A percentile compares a stretch with the other conserved stretches of the same genome.
These are phyloP conservation scores for Caenorhabditis sp. DNA, from an alignment of 2,888 invertebrate genomes.

Conservation along the genomic window DNA sequence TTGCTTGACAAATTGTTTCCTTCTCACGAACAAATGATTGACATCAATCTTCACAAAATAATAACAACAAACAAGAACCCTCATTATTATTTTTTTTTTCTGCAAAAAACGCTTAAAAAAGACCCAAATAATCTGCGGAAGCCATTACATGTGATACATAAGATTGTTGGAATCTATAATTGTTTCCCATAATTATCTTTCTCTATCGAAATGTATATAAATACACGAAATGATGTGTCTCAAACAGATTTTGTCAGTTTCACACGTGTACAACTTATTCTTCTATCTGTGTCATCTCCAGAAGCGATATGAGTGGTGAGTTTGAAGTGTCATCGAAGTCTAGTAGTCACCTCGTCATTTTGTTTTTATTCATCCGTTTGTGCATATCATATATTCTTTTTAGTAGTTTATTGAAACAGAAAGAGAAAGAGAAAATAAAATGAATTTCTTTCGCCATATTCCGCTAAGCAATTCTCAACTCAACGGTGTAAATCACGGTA, in stretches of 20 bases:
- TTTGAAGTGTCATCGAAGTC: conserved; percentile 31
- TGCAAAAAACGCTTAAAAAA: background rate
- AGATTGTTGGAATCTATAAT: conserved; percentile 12
- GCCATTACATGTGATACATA: conserved; percentile 11
- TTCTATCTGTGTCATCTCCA: conserved; percentile 34
- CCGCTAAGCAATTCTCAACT: conserved; percentile 61
- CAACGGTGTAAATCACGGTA: conserved; percentile 65
- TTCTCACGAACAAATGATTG: too few relatives aligned
- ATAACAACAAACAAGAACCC: background rate
- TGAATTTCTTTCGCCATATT: conserved; percentile 68
- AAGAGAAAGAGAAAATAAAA: background rate
- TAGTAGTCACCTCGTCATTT: conserved; percentile 2
- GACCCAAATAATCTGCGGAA: conserved; percentile 31
- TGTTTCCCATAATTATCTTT: conserved; percentile 14
- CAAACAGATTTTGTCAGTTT: conserved; percentile 16
- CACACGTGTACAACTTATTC: conserved; percentile 6
- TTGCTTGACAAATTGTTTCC: too few relatives aligned
- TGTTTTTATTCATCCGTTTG: background rate
- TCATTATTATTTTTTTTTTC: background rate
- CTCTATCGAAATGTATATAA: background rate
- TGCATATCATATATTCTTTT: background rate
- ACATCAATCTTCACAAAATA: background rate
- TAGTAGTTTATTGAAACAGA: background rate
- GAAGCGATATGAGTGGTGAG: conserved; percentile 44
- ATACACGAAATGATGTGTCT: background rate